Evolutionary conservation across 2,888 invertebrate genomes (phyloP), one percentile per base, ranked within the genome.

Genomic region (Conops quadrifasciatus): DNA sequence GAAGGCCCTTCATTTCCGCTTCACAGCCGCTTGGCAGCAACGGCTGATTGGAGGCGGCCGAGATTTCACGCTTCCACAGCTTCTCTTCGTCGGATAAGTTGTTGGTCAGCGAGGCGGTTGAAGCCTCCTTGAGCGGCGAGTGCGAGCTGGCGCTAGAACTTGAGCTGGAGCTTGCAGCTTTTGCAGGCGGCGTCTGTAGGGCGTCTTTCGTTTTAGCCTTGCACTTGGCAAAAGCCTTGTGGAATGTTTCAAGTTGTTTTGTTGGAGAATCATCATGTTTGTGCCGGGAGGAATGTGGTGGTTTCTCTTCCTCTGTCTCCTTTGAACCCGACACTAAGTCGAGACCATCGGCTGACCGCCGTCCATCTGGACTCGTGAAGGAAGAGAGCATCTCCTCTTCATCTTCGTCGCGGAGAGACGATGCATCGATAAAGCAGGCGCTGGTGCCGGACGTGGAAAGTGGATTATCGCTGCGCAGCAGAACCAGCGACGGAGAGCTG

Each of bases 401-500:
- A 71, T 88, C 89, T 80, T 93, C 93, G 82, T 93, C 93, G 26
- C 89, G 89, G 74, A 94, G 86, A 80, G 90, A 91, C 9, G 93
- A 91, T 19, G 93, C 93, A 82, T 93, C 93, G 76, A 94, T 94
- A 78, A 93, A 94, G 82, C 91, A 94, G 72, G 90, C 89, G 85
- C 81, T 82, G 19, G 78, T 78, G n/a, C 78, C 81, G 0, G 82
- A 82, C 16, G 80, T 80, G n/a, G 79, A 78, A 71, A 83, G 65
- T 21, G 80, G 76, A 72, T 81, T 82, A 21, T 68, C 68, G 59
- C 26, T 47, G 2, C 76, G 74, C 28, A 64, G 56, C 13, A 63
- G 21, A 45, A 81, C 75, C 36, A 81, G 75, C 1, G 80, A 79
- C 28, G 76, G 78, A 28, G 81, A 75, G 67, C 78, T 80, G n/a